phyloP scores from a whole-genome alignment of 2,113 vertebrate genomes.

The Ochotona princeps region DNA sequence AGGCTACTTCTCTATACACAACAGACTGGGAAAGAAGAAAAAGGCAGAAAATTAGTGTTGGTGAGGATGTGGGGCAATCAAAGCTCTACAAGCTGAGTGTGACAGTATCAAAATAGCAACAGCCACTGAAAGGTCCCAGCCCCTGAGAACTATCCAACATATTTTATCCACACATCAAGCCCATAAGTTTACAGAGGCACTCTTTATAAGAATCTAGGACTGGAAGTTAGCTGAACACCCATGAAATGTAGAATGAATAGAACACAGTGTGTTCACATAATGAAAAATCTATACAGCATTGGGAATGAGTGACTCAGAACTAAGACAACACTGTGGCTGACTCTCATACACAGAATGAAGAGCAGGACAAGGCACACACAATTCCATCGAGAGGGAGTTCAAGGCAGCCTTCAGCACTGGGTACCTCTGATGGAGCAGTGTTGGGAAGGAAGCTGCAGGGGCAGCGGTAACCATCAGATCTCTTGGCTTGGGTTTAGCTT shows the following conservation, averaged over 20 bases:
- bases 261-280: fast-evolving
- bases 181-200: not conserved
- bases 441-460: not conserved
- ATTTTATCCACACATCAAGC: not conserved
- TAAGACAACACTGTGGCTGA: not conserved
- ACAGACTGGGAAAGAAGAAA: not conserved
- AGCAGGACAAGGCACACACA: not conserved
- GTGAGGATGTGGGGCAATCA: not conserved
- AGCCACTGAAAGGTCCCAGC: not conserved
- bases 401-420: fast-evolving
- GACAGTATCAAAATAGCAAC: not conserved
- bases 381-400: not conserved
- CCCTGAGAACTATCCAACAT: not conserved
- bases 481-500: not conserved
- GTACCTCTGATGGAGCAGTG: fast-evolving
- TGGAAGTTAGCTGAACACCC: not conserved
- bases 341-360: not conserved
- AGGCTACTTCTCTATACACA: not conserved
- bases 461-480: too few relatives aligned
- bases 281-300: not conserved
- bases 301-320: not conserved
- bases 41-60: not conserved
- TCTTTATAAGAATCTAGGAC: not conserved
- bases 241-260: too few relatives aligned
- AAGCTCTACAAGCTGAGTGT: too few relatives aligned